phyloP scores from a whole-genome alignment of 2,797 vertebrate genomes.

The Halcyon leucocephala region DNA sequence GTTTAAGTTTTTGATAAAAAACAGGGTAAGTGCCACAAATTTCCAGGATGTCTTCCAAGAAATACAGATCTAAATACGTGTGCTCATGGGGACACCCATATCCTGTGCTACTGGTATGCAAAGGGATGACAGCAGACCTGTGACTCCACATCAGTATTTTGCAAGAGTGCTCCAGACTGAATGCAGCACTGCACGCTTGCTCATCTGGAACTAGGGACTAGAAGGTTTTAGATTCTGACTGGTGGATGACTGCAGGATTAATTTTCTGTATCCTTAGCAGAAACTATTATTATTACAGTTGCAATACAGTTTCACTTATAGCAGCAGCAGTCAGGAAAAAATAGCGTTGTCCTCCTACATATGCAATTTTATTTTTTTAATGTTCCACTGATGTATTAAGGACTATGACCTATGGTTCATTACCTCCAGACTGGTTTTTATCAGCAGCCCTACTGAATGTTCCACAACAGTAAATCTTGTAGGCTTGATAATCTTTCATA shows the following conservation, averaged over 20 bases:
- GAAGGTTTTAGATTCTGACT: not conserved
- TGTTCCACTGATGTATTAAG: not conserved
- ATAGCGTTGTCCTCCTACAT: not conserved
- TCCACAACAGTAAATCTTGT: not conserved
- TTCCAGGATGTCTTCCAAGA: not conserved
- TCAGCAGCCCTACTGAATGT: not conserved
- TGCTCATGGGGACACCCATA: not conserved
- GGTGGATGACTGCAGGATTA: not conserved
- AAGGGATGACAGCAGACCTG: not conserved
- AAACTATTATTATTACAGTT: not conserved
- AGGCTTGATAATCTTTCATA: not conserved
- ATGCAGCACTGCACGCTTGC: not conserved
- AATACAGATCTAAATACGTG: not conserved
- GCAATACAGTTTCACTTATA: not conserved
- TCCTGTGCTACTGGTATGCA: not conserved
- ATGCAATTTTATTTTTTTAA: not conserved
- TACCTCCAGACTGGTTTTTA: not conserved
- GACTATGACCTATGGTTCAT: not conserved
- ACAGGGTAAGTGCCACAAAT: not conserved
- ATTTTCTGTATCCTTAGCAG: not conserved
- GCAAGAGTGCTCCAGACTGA: not conserved
- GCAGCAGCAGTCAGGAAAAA: not conserved
- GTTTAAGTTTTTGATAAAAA: not conserved
- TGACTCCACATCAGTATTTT: not conserved
- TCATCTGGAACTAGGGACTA: accelerated